Conservation (phyloP, 2,888 invertebrate genomes). For the Limenitis camilla region DNA sequence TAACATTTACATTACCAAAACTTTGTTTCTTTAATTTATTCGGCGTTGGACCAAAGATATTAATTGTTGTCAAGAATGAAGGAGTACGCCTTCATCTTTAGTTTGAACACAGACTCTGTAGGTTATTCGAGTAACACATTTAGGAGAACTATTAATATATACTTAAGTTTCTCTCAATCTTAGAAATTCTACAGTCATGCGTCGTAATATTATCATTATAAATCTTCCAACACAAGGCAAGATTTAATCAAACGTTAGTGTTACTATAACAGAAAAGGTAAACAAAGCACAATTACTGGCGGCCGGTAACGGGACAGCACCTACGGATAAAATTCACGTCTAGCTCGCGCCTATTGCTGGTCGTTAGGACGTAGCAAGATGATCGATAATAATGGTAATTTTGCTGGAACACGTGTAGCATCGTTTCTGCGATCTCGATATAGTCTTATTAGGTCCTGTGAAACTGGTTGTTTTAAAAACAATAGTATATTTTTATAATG, state of each 20-base stretch:
- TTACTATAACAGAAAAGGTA: slow-evolving; percentile 14
- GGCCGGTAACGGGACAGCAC: slow-evolving; percentile 19
- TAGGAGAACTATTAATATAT: too few relatives aligned
- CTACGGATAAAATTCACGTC: slow-evolving; percentile 20
- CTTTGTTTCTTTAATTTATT: too few relatives aligned
- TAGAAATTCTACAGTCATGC: neutral
- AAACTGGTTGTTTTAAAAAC: slow-evolving; percentile 32
- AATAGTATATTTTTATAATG: neutral
- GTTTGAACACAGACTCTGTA: too few relatives aligned
- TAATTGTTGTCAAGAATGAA: too few relatives aligned
- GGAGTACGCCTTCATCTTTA: too few relatives aligned
- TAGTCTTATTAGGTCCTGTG: slow-evolving; percentile 63
- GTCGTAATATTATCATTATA: neutral
- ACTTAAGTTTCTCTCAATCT: too few relatives aligned
- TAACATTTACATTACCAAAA: too few relatives aligned
- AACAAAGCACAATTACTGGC: slow-evolving; percentile 21
- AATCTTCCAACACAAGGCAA: slow-evolving; percentile 7
- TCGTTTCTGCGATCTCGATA: slow-evolving; percentile 58
- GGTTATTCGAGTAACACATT: too few relatives aligned
- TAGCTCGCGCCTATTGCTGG: slow-evolving; percentile 51
- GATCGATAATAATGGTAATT: slow-evolving; percentile 76
- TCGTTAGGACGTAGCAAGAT: slow-evolving; percentile 69
- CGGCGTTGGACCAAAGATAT: too few relatives aligned
- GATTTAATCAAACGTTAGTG: slow-evolving; percentile 10
- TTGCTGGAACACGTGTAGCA: slow-evolving; percentile 66